These are phyloP conservation scores for Zaprionus taronus DNA, from an alignment of 1,140 invertebrate species.

Conservation along the genomic window DNA sequence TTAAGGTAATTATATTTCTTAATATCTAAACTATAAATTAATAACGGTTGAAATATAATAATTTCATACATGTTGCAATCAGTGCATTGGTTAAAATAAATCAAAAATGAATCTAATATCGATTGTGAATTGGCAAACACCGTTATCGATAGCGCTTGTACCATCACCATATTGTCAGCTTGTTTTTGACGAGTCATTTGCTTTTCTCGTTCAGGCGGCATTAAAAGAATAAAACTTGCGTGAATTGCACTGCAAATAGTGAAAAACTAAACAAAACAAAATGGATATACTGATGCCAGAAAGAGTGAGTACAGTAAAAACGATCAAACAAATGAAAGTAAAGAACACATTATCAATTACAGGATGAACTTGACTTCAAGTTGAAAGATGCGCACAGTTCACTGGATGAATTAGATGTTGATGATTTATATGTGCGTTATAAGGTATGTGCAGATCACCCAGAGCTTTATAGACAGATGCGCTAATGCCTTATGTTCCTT, in stretches of 20 bases:
- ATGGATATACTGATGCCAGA: conserved; percentile 89
- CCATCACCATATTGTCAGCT: conserved; percentile 25
- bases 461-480: neutral
- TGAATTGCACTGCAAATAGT: conserved; percentile 20
- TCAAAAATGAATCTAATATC: conserved; percentile 1
- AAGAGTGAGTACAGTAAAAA: conserved; percentile 86
- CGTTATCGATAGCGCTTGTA: conserved; percentile 7
- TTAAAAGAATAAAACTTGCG: conserved; percentile 33
- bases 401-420: conserved; percentile 92
- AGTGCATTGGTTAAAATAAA: neutral
- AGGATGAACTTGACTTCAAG: conserved; percentile 88
- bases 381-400: conserved; percentile 86
- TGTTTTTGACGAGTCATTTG: conserved; percentile 79
- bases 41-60: neutral
- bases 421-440: conserved; percentile 97
- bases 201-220: conserved; percentile 52
- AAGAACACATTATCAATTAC: neutral
- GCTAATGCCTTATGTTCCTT: conserved; percentile 19
- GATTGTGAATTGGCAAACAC: neutral
- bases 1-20: neutral
- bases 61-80: neutral
- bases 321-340: neutral
- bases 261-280: conserved; percentile 86
- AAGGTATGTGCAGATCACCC: conserved; percentile 87
- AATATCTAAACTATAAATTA: neutral